Evolutionary conservation across 2,797 vertebrate species (phyloP), one percentile per base, ranked within the genome.

Genomic region (Aselliscus stoliczkanus): DNA sequence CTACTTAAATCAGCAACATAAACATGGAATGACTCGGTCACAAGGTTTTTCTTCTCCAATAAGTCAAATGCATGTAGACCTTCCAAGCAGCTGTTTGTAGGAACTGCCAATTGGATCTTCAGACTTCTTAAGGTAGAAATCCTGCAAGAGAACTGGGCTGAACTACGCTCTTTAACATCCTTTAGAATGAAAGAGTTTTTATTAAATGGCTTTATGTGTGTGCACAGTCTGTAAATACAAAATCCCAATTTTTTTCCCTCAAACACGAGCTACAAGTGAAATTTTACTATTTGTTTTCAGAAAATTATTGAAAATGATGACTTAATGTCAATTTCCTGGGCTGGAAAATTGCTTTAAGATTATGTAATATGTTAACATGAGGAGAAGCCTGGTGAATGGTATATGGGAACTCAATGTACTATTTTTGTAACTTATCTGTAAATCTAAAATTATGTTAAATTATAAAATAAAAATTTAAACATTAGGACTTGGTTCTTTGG

Each of bases 81-180:
- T 94, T 96, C 73, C 84, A 72, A 92, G 73, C 69, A 94, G 92
- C 94, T 96, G 85, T 54, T 64, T 90, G n/a, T 81, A 75, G 39
- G 27, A 77, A 81, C 5, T 62, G 77, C 70, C 56, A 29, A 23
- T 84, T 54, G 73, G 58, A 73, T 75, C 90, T 86, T 92, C 62
- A 93, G 60, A 93, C 89, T 39, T 87, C 50, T 84, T 62, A 42
- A 87, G 65, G 25, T 89, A 87, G 20, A 87, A 88, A 84, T 44
- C 23, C 18, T 64, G 6, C 23, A 31, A 90, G 72, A 93, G 11
- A 70, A 25, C n/a, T 44, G 90, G 82, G 20, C 4, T 58, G 17
- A 72, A 44, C 17, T 70, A n/a, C 79, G 42, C 17, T 52, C 64
- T 81, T 96, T 83, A 56, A 93, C 69, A 39, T 39, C 2, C 23